phyloP scores from a whole-genome alignment of 2,797 vertebrate species.

The Microctenopoma steveboyesi region DNA sequence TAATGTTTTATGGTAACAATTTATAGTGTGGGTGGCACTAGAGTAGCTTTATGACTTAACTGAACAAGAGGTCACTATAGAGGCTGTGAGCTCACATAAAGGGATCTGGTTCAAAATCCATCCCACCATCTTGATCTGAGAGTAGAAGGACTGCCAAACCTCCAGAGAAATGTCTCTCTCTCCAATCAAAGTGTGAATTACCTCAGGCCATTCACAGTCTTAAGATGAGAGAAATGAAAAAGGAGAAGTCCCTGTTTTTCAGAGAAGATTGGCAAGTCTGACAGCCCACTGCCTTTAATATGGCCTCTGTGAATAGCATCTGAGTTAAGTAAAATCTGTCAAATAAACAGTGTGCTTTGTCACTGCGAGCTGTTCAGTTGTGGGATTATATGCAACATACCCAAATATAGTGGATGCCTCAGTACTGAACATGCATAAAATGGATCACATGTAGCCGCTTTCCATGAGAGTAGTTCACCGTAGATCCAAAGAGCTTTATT shows the following conservation, averaged over 20 bases:
- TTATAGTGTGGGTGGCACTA: constrained; percentile 56
- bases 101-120: constrained; percentile 51
- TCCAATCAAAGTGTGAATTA: constrained; percentile 54
- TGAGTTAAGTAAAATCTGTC: constrained; percentile 16
- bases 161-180: constrained; percentile 11
- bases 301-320: constrained; percentile 18
- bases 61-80: constrained; percentile 50
- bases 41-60: constrained; percentile 58
- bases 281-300: constrained; percentile 17
- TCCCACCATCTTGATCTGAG: constrained; percentile 38
- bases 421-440: not conserved
- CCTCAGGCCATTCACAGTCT: constrained; percentile 25
- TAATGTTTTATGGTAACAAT: constrained; percentile 60
- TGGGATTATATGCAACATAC: not conserved
- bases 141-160: constrained; percentile 29
- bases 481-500: not conserved
- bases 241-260: not conserved
- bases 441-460: not conserved
- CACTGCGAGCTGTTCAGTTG: not conserved
- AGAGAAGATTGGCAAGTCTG: constrained; percentile 8
- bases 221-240: constrained; percentile 37
- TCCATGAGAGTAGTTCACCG: not conserved
- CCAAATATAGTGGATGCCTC: too few relatives aligned
- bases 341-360: constrained; percentile 35
- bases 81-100: constrained; percentile 38